phyloP scores from a whole-genome alignment of 2,113 vertebrate genomes.

The Helogale parvula region DNA sequence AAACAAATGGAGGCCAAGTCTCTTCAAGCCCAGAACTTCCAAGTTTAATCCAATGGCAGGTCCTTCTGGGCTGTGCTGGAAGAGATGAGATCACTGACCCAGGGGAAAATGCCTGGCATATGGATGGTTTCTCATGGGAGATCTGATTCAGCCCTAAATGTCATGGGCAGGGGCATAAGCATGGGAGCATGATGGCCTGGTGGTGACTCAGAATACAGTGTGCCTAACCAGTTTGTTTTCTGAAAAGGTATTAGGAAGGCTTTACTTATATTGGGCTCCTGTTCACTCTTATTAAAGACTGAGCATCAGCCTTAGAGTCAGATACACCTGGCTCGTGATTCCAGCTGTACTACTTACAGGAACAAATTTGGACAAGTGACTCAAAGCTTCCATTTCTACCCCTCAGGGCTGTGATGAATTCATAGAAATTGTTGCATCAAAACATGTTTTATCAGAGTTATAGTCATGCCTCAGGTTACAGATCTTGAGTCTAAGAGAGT shows the following conservation, averaged over 20 bases:
- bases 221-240: background rate
- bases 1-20: slow-evolving; percentile 52
- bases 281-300: background rate
- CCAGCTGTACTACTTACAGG: background rate
- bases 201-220: background rate
- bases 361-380: background rate
- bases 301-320: background rate
- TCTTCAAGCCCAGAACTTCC: background rate
- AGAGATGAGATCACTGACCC: background rate
- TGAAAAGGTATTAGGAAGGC: background rate
- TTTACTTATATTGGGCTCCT: background rate
- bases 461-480: background rate
- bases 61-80: background rate
- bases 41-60: background rate
- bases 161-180: background rate
- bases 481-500: background rate
- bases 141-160: background rate
- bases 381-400: background rate
- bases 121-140: background rate
- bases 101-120: background rate
- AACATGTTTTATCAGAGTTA: background rate
- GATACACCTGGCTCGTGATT: background rate
- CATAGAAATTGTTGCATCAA: background rate
- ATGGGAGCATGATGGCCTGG: fast-evolving
- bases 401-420: background rate